Conservation (phyloP, 2,797 vertebrate genomes). For the Mustela erminea region DNA sequence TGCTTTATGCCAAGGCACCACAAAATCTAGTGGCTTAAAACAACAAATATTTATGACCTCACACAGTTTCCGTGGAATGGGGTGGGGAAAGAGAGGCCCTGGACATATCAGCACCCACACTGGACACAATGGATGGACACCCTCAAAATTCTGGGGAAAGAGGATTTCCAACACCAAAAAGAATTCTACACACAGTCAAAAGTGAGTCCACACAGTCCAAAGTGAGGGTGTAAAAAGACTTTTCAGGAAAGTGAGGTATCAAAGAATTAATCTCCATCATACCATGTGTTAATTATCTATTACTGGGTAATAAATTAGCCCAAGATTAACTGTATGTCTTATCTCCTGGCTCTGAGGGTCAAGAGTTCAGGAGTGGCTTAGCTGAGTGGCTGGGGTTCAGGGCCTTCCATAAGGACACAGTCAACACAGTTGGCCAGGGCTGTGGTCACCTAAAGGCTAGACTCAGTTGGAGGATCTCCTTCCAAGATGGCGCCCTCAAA, state of each 20-base stretch:
- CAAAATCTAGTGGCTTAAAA: background rate
- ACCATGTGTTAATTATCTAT: background rate
- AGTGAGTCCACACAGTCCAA: background rate
- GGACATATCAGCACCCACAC: rapidly evolving
- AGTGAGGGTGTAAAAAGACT: background rate
- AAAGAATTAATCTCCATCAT: background rate
- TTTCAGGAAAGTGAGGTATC: background rate
- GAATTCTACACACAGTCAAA: background rate
- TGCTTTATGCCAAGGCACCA: background rate
- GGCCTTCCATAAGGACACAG: background rate
- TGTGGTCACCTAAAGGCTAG: no score
- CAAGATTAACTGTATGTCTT: no score
- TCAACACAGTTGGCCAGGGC: rapidly evolving
- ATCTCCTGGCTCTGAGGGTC: background rate
- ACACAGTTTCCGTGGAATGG: background rate
- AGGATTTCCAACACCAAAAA: background rate
- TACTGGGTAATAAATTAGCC: background rate
- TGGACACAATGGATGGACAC: rapidly evolving
- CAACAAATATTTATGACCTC: background rate
- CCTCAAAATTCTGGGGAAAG: background rate
- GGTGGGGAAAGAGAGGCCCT: background rate
- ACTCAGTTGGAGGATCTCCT: background rate
- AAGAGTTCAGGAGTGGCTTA: background rate
- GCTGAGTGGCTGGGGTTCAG: background rate
- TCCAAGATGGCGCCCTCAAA: background rate